phyloP scores from a whole-genome alignment of 2,888 invertebrate genomes.

The Drosophila lacicola region DNA sequence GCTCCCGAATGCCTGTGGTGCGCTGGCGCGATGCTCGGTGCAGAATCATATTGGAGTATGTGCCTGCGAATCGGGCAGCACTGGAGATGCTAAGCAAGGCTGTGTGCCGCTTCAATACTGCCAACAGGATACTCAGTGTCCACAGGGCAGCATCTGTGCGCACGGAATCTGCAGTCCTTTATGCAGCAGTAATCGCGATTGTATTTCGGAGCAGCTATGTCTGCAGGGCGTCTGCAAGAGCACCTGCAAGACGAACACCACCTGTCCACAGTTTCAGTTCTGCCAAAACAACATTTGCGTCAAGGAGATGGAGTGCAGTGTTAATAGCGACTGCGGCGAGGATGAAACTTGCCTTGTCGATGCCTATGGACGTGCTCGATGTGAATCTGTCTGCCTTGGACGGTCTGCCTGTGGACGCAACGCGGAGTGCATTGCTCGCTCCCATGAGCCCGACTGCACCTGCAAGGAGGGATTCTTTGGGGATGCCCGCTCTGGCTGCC shows the following conservation, averaged over 20 bases:
- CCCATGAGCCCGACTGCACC: conserved; percentile 91
- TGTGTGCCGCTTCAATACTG: conserved; percentile 94
- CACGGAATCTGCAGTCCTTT: conserved; percentile 92
- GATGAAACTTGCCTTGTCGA: conserved; percentile 90
- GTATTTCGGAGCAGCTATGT: conserved; percentile 93
- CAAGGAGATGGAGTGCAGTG: conserved; percentile 91
- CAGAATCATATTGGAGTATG: conserved; percentile 93
- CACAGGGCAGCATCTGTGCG: conserved; percentile 92
- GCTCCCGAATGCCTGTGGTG: conserved; percentile 92
- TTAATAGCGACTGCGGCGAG: conserved; percentile 90
- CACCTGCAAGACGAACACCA: conserved; percentile 91
- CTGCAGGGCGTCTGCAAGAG: conserved; percentile 94
- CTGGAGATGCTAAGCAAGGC: conserved; percentile 94
- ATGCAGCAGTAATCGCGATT: conserved; percentile 93
- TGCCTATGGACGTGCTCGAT: conserved; percentile 91
- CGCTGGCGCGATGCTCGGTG: conserved; percentile 91
- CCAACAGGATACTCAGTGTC: conserved; percentile 91
- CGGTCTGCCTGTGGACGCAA: conserved; percentile 91
- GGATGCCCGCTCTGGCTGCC: conserved; percentile 92
- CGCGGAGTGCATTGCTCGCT: conserved; percentile 90
- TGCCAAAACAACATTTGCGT: conserved; percentile 94
- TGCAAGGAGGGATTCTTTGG: conserved; percentile 93
- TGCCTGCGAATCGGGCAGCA: conserved; percentile 92
- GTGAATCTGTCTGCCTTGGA: conserved; percentile 90
- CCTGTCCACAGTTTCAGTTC: conserved; percentile 94